Evolutionary conservation across 92 coral and sea anemone species (phyloP).

Genomic region (Palythoa grandis): DNA sequence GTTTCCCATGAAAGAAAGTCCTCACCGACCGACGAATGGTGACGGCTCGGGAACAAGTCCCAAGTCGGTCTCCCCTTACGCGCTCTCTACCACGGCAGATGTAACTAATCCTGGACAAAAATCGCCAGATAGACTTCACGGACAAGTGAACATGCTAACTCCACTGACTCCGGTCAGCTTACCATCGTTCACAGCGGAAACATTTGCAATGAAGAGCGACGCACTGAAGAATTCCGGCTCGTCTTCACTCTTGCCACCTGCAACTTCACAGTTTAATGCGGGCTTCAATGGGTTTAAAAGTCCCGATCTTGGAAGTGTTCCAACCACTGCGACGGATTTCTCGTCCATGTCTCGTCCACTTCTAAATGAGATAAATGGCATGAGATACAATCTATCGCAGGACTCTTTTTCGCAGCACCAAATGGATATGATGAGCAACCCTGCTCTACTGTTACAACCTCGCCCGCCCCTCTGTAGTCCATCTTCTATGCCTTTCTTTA

Average conservation of each 20-base stretch:
- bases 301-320: constrained; percentile 89
- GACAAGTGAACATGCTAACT: constrained; percentile 72
- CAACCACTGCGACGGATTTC: constrained; percentile 85
- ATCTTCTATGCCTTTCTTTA: constrained; percentile 92
- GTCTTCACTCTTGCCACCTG: constrained; percentile 76
- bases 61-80: constrained; percentile 47
- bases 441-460: constrained; percentile 92
- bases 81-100: constrained; percentile 28
- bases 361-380: constrained; percentile 85
- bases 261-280: constrained; percentile 70
- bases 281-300: constrained; percentile 98
- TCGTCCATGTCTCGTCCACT: constrained; percentile 92
- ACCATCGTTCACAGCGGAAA: constrained; percentile 82
- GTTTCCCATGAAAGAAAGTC: constrained; percentile 88
- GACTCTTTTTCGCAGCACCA: constrained; percentile 90
- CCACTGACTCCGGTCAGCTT: constrained; percentile 96
- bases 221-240: constrained; percentile 63
- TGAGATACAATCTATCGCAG: constrained; percentile 83
- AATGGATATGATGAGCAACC: constrained; percentile 93
- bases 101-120: constrained; percentile 48
- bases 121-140: constrained; percentile 89
- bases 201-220: constrained; percentile 88
- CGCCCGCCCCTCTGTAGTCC: constrained; percentile 93
- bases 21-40: constrained; percentile 52
- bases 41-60: constrained; percentile 51